A percentile compares a stretch with the other conserved stretches of the same genome.
Conservation (phyloP, 2,797 vertebrate genomes). For the Dallia pectoralis region DNA sequence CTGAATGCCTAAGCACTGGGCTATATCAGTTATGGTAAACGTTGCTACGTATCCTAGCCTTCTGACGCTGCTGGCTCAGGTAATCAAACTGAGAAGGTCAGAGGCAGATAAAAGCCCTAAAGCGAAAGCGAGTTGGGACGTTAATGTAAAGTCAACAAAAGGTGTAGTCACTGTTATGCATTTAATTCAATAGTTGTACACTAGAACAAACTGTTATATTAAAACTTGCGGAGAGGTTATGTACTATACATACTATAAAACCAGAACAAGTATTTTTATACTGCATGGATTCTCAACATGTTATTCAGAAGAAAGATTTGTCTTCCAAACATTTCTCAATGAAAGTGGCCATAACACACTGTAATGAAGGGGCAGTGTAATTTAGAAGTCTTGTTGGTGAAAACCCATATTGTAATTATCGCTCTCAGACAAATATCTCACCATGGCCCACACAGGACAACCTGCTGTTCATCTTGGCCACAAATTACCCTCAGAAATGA, state of each 20-base stretch:
- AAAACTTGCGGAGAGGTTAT: too few species aligned
- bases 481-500: neutral
- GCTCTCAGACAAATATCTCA: neutral
- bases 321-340: neutral
- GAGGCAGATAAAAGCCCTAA: constrained; percentile 31
- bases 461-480: neutral
- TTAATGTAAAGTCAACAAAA: neutral
- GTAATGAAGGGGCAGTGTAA: neutral
- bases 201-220: neutral
- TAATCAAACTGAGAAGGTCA: constrained; percentile 41
- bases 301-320: neutral
- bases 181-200: neutral
- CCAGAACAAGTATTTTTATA: neutral
- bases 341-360: neutral
- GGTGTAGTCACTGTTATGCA: neutral
- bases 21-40: constrained; percentile 41
- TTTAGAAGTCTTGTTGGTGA: neutral
- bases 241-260: neutral
- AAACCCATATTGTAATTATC: neutral
- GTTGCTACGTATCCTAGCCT: constrained; percentile 43
- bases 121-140: neutral
- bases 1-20: constrained; percentile 53
- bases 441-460: neutral
- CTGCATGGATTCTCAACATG: neutral
- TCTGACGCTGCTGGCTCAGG: constrained; percentile 28